Base-by-base conservation (phyloP, 2,888 invertebrate genomes). In the Spatulosminthurus flaviceps region DNA sequence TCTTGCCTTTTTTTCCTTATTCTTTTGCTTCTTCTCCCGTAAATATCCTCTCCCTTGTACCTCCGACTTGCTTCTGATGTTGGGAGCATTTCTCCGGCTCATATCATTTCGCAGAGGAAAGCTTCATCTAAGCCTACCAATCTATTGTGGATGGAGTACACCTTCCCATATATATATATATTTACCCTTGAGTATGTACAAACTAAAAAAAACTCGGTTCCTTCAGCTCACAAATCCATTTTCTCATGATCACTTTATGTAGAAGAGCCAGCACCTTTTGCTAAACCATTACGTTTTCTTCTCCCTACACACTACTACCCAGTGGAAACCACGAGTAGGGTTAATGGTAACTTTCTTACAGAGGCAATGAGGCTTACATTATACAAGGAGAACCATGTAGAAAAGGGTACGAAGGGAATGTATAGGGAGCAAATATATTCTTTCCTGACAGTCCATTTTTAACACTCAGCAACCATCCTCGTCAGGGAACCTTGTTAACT, bases 41-140 rank as follows among this genome's bases (percentile, higher is more conserved):
- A 26, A 19, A 16, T 21, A 29, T 43, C 43, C 43, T 51, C 73
- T 61, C 61, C n/a, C 24, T 24, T 16, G 11, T n/a, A 29, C 21
- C 28, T 51, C 73, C 60, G 22, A 72, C 43, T 72, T 43, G 28
- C n/a, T n/a, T 28, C 2, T 69, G 16, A 4, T 2, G 9, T 28
- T 69, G 28, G 7, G 11, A 7, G 69, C 13, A 29, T 70, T 41
- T 70, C 21, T 70, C 41, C n/a, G 70, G 70, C 70, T 70, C 70
- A 70, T 70, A 34, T 34, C 34, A 70, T 76, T 66, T 64, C 43
- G 51, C 29, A 76, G 66, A 67, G 43, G 67, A 76, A 42, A 76
- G 76, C 76, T 67, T 76, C 76, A 76, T 66, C 43, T 67, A 74
- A 76, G 61, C 76, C 76, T 67, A 66, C 67, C 76, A 76, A 76